Evolutionary conservation across 53 echinoderm and acorn worm genomes (phyloP).

Genomic region (Zoroaster sp.): DNA sequence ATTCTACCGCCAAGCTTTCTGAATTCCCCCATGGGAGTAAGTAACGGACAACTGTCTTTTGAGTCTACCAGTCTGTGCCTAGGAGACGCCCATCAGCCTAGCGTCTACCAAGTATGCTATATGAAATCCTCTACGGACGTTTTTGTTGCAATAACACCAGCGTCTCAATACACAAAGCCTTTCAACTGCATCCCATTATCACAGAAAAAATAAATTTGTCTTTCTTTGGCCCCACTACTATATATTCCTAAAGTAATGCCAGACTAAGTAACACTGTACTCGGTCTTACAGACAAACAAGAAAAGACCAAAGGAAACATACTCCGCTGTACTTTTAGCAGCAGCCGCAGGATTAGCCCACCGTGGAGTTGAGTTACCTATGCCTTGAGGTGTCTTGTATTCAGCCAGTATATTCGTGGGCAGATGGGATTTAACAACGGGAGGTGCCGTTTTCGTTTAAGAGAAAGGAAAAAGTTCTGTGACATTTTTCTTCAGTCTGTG

Average conservation of each 20-base stretch:
- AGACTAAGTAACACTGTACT: not conserved
- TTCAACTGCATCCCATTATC: slow-evolving; percentile 10
- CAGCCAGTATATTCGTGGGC: not conserved
- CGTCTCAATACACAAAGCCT: slow-evolving; percentile 27
- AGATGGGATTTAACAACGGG: slow-evolving; percentile 26
- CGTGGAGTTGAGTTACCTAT: slow-evolving; percentile 34
- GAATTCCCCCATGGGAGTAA: not conserved
- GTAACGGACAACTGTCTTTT: not conserved
- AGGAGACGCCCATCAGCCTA: not conserved
- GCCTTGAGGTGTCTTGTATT: slow-evolving; percentile 34
- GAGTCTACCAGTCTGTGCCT: not conserved
- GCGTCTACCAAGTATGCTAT: not conserved
- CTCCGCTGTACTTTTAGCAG: slow-evolving; percentile 34
- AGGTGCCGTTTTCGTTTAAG: slow-evolving; percentile 21
- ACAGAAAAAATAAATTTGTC: not conserved
- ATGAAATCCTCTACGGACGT: not conserved
- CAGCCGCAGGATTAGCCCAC: slow-evolving; percentile 17
- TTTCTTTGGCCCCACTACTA: slow-evolving; percentile 7
- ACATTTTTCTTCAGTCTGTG: not conserved
- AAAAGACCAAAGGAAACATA: not conserved
- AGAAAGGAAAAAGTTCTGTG: slow-evolving; percentile 35
- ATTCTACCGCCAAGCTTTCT: not conserved
- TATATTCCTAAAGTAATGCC: not conserved
- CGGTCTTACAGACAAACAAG: not conserved
- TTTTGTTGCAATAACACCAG: not conserved